Evolutionary conservation across 1,140 invertebrate genomes (phyloP), one percentile per base, ranked within the genome.

Genomic region (Trissolcus basalis): DNA sequence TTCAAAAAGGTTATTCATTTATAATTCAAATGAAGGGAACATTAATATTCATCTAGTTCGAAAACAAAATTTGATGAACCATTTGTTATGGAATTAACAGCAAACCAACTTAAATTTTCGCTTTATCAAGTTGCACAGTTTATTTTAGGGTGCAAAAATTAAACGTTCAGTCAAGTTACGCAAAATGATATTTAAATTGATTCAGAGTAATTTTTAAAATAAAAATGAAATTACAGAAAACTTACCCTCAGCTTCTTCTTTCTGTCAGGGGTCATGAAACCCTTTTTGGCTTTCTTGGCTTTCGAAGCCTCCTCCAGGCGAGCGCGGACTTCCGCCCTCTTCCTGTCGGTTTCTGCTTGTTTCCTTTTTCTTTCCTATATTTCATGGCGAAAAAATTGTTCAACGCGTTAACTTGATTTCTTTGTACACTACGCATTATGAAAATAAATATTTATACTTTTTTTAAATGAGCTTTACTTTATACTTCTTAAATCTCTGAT

Each of bases 181-280:
- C 19, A 27, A 27, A 27, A 27, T 6, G 19, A 1, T 27, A 6
- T 27, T 27, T 27, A 27, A 27, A 27, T 27, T 1, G 19, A 27
- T 27, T 27, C 19, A 6, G 9, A 39, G n/a, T 39, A 11, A 39
- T 39, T 3, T 39, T 39, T n/a, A 39, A 4, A 39, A 9, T 6
- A 35, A 11, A 39, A 9, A 11, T 39, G 9, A 39, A 39, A n/a
- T 39, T 11, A 39, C 36, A n/a, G 36, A 35, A 35, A 60, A 92
- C 93, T 91, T 87, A 96, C 96, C 92, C 96, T 94, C 86, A 98
- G 95, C 89, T 98, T 98, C 95, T 97, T 97, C 94, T 98, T 98
- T 89, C 96, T 96, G 90, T 97, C 96, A 78, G 96, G 96, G 85
- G 96, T 98, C 96, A 98, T 97, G 93, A 98, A 98, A 93, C 96